Conservation (phyloP, 2,797 vertebrate species). For the Bradypodion pumilum region DNA sequence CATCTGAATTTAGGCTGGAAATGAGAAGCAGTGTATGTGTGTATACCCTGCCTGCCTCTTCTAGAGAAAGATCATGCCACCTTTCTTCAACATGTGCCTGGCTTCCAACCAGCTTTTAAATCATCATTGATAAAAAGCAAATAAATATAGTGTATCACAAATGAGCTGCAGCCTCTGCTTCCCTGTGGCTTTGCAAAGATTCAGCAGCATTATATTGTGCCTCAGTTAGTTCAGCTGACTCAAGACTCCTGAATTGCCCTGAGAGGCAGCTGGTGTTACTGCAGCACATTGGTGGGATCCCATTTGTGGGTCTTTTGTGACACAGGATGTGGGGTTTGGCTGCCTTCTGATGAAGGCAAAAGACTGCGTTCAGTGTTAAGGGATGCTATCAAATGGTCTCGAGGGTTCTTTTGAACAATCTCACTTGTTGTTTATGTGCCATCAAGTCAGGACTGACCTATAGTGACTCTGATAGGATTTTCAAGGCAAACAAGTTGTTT, state of each 20-base stretch:
- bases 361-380: neutral
- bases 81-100: neutral
- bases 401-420: no score
- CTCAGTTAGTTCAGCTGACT: neutral
- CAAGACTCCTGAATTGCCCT: neutral
- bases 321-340: no score
- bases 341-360: neutral
- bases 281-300: neutral
- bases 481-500: no score
- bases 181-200: neutral
- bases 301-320: neutral
- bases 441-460: no score
- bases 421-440: no score
- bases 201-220: neutral
- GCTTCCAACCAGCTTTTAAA: neutral
- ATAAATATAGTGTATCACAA: neutral
- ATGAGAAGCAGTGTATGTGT: neutral
- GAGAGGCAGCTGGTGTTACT: neutral
- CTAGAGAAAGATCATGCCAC: neutral
- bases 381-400: no score
- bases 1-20: neutral
- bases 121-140: neutral
- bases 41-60: neutral
- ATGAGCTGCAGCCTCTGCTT: neutral
- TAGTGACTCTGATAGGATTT: no score